phyloP scores from a whole-genome alignment of 2,797 vertebrate genomes.

The Perdix hodgsoniae region DNA sequence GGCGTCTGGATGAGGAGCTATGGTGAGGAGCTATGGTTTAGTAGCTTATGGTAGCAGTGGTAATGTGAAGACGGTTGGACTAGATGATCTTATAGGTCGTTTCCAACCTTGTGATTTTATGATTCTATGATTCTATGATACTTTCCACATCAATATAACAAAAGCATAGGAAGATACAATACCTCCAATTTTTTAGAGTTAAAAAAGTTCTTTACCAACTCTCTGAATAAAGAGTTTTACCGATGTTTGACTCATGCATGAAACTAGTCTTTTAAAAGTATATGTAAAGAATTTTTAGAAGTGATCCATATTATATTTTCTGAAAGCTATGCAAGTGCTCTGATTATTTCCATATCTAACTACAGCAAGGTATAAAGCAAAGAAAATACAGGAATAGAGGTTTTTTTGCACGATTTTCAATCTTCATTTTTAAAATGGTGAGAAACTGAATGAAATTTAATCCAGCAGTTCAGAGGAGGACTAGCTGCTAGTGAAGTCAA shows the following conservation, averaged over 20 bases:
- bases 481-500: not conserved
- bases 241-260: accelerated
- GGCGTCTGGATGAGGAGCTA: too few relatives aligned
- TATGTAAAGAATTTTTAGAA: not conserved
- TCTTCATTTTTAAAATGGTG: not conserved
- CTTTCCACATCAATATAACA: not conserved
- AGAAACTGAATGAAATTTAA: not conserved
- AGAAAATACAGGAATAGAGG: not conserved
- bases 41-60: too few relatives aligned
- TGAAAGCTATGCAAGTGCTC: not conserved
- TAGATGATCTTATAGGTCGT: too few relatives aligned
- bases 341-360: not conserved
- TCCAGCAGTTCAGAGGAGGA: not conserved
- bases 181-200: not conserved
- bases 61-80: too few relatives aligned
- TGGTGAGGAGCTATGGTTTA: too few relatives aligned
- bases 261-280: not conserved
- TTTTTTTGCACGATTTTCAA: not conserved
- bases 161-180: not conserved
- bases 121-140: too few relatives aligned
- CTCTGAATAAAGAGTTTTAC: not conserved
- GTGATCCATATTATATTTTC: not conserved
- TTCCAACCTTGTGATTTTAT: too few relatives aligned
- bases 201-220: not conserved
- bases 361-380: not conserved